Evolutionary conservation across 2,797 vertebrate genomes (phyloP), one percentile per base, ranked within the genome.

Genomic region (Spondyliosoma cantharus): DNA sequence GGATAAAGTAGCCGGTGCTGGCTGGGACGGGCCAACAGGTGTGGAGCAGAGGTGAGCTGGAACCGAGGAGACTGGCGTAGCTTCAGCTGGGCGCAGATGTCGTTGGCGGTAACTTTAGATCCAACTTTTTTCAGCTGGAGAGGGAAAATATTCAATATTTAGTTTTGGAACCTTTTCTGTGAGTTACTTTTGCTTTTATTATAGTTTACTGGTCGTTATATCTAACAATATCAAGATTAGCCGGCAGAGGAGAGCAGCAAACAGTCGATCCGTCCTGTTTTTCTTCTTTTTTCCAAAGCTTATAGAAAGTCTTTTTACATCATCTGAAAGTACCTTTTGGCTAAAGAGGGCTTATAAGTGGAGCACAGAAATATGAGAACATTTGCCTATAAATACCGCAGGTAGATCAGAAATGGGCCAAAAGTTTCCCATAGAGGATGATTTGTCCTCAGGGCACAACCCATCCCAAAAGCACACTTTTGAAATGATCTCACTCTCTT

Each of bases 371-470:
- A 72, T 90, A 70, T 78, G 73, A 81, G 81, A 87, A 58, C 77
- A 67, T 80, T 80, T 81, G 62, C 67, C 90, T 90, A 90, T 87
- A 91, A 91, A 92, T 92, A 91, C 64, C 43, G 58, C 79, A 85
- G 86, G 87, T 86, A 64, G 77, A 86, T 83, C 71, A 74, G 73
- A 92, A 90, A 74, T 90, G 87, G 87, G 86, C 74, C 90, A 91
- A 81, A 84, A 76, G 37, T 68, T 62, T 58, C 62, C 86, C 81
- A 67, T 1, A 14, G 89, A 85, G 87, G 76, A 50, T 7, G 65
- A 57, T 82, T 71, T 78, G 66, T 90, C 89, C 63, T 91, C 72
- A 0, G 76, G 84, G 84, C 82, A 71, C 65, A 78, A 76, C 70
- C 70, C 74, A 74, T 87, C 72, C 83, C 75, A 65, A 74, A 90